Conservation (phyloP, 92 coral and sea anemone species). For the Zoanthus sansibaricus region DNA sequence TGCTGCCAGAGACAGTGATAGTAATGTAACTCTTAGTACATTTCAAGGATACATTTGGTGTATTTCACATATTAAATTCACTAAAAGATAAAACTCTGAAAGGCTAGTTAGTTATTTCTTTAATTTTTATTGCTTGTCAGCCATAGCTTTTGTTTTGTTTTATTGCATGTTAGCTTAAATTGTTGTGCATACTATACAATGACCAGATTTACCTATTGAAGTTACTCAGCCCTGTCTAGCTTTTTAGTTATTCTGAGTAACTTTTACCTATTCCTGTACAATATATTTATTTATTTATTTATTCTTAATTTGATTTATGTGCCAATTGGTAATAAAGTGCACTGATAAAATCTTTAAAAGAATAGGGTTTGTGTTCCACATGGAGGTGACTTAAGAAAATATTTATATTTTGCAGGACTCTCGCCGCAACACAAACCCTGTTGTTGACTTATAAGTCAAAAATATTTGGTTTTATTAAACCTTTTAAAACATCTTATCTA, state of each 20-base stretch:
- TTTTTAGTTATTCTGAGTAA: too few species aligned
- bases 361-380: conserved; percentile 1
- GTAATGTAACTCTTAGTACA: neutral
- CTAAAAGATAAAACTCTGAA: conserved; percentile 8
- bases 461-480: neutral
- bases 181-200: too few species aligned
- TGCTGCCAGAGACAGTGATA: conserved; percentile 3
- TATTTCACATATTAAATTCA: neutral
- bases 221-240: too few species aligned
- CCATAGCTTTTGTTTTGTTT: too few species aligned
- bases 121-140: too few species aligned
- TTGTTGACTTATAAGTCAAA: conserved; percentile 2
- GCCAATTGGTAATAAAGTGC: too few species aligned
- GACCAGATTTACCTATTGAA: too few species aligned
- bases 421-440: neutral
- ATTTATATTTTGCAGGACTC: neutral
- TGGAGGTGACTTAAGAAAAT: neutral
- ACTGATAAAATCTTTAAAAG: neutral
- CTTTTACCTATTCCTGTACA: too few species aligned
- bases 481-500: neutral
- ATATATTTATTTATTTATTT: too few species aligned
- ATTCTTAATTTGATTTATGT: too few species aligned
- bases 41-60: neutral
- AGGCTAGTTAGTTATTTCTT: neutral
- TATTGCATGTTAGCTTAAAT: too few species aligned